Conservation (phyloP, 2,888 invertebrate species). For the Agonopterix subpropinquella region DNA sequence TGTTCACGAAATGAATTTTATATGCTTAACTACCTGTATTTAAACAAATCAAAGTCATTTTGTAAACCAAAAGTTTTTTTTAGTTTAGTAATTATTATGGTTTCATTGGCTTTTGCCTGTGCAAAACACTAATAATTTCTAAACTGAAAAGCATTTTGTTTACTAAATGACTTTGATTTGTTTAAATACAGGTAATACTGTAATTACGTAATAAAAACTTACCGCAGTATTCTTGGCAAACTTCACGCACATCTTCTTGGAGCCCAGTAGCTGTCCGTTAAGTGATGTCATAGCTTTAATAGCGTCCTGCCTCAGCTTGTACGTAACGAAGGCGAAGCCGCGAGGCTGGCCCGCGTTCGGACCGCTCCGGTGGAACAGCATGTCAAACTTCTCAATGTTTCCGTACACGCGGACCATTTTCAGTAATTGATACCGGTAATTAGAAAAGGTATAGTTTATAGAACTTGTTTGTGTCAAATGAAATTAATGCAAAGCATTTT, state of each 20-base stretch:
- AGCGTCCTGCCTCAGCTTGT: constrained; percentile 80
- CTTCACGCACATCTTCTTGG: constrained; percentile 85
- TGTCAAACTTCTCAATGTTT: constrained; percentile 95
- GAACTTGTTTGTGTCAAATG: constrained; percentile 7
- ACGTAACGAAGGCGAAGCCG: constrained; percentile 96
- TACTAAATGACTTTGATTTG: too few relatives aligned
- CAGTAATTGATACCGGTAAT: constrained; percentile 95
- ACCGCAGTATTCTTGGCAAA: constrained; percentile 84
- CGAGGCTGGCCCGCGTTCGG: constrained; percentile 91
- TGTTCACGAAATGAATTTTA: too few relatives aligned
- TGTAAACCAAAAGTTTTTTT: too few relatives aligned
- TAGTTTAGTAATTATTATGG: too few relatives aligned
- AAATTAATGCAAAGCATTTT: not conserved
- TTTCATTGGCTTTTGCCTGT: too few relatives aligned
- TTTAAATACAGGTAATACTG: too few relatives aligned
- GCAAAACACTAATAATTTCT: too few relatives aligned
- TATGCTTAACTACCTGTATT: too few relatives aligned
- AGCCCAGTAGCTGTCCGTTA: constrained; percentile 84
- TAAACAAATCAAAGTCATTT: too few relatives aligned
- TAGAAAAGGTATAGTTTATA: constrained; percentile 55
- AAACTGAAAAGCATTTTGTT: too few relatives aligned
- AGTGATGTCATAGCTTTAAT: constrained; percentile 81
- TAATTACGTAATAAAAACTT: constrained; percentile 15
- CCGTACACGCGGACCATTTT: constrained; percentile 97
- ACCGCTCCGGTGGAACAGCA: constrained; percentile 94